phyloP scores from a whole-genome alignment of 2,113 vertebrate genomes.

The Mormyrus iriodes region DNA sequence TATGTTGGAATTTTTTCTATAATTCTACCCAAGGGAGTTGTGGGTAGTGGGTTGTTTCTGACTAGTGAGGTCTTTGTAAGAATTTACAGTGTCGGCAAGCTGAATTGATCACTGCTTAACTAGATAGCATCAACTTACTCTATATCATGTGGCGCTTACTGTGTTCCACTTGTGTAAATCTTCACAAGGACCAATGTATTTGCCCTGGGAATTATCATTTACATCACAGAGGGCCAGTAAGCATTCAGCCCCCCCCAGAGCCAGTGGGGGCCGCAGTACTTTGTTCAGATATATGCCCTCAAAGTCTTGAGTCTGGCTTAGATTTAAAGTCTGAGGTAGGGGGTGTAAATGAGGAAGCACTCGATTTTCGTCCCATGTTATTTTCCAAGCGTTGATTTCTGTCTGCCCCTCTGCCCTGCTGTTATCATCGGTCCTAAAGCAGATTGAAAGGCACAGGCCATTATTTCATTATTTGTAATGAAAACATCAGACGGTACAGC shows the following conservation, averaged over 20 bases:
- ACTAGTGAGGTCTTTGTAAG: neutral
- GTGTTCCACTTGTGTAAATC: conserved; percentile 58
- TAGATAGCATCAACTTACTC: conserved; percentile 41
- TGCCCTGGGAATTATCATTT: neutral
- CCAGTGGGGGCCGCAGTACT: conserved; percentile 31
- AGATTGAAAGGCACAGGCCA: conserved; percentile 39
- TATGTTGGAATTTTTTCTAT: neutral
- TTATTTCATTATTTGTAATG: conserved; percentile 46
- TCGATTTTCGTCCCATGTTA: conserved; percentile 40
- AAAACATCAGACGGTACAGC: conserved; percentile 48
- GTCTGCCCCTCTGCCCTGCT: conserved; percentile 9
- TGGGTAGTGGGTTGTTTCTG: neutral
- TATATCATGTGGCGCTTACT: conserved; percentile 37
- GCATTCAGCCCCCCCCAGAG: conserved; percentile 43
- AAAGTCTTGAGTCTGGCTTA: conserved; percentile 33
- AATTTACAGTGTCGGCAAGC: conserved; percentile 3
- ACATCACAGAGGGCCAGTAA: neutral
- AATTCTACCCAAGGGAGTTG: neutral
- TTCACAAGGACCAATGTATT: conserved; percentile 28
- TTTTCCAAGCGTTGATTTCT: conserved; percentile 38
- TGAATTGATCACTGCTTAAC: conserved; percentile 19
- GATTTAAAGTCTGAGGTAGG: conserved; percentile 12
- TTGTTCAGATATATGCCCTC: conserved; percentile 48
- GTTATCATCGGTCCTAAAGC: conserved; percentile 19
- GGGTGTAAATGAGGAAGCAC: conserved; percentile 43